Evolutionary conservation across 2,888 invertebrate species (phyloP).

Genomic region (Pseudanteris insignis): DNA sequence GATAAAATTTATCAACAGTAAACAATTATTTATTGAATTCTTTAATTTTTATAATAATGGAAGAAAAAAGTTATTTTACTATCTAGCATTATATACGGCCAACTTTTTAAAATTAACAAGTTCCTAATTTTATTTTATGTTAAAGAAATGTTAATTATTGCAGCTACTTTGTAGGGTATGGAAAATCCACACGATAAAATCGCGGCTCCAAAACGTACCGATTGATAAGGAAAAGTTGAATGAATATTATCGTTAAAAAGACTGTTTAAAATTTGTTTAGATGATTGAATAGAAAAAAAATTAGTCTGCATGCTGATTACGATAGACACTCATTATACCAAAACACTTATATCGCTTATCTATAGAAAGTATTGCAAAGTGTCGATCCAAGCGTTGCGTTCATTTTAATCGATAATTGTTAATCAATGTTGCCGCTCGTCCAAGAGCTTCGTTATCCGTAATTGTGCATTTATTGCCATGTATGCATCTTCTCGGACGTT

Average conservation of each 20-base stretch:
- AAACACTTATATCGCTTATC: slow-evolving; percentile 40
- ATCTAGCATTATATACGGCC: no score
- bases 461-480: slow-evolving; percentile 42
- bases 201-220: slow-evolving; percentile 10
- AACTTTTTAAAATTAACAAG: no score
- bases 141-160: no score
- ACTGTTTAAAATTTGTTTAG: slow-evolving; percentile 30
- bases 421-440: slow-evolving; percentile 21
- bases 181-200: background rate
- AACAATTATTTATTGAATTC: no score
- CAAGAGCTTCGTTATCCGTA: slow-evolving; percentile 27
- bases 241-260: slow-evolving; percentile 25
- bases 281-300: slow-evolving; percentile 30
- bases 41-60: no score
- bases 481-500: slow-evolving; percentile 50
- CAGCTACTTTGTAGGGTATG: no score
- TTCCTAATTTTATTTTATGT: no score
- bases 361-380: slow-evolving; percentile 42
- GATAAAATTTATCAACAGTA: no score
- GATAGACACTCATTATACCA: slow-evolving; percentile 44
- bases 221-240: slow-evolving; percentile 35
- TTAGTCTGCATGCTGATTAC: slow-evolving; percentile 35
- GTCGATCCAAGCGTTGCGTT: slow-evolving; percentile 31
- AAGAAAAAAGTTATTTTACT: no score
- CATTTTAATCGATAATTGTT: slow-evolving; percentile 32